A percentile compares a stretch with the other conserved stretches of the same genome.
Conservation (phyloP, 2,113 vertebrate genomes). For the Hipposideros armiger region DNA sequence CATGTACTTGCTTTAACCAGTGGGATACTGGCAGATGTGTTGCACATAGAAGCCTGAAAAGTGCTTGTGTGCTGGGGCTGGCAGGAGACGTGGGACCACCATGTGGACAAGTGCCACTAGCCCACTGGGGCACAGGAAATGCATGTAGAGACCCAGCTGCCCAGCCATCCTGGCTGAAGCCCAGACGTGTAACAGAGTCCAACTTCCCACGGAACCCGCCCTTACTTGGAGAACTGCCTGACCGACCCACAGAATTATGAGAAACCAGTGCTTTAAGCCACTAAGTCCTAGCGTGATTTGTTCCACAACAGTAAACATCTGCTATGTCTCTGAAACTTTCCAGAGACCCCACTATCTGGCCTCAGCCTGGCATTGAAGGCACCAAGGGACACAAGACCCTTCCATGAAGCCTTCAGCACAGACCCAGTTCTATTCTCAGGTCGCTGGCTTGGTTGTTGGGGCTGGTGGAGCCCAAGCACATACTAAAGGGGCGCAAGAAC, state of each 20-base stretch:
- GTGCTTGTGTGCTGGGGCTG: fast-evolving
- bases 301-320: background rate
- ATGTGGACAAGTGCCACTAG: background rate
- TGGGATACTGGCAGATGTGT: too few relatives aligned
- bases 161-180: background rate
- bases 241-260: background rate
- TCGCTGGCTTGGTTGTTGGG: too few relatives aligned
- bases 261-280: background rate
- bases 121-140: background rate
- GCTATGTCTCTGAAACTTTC: too few relatives aligned
- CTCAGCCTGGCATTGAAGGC: too few relatives aligned
- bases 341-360: too few relatives aligned
- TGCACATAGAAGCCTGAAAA: background rate
- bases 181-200: background rate
- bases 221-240: background rate
- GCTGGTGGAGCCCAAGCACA: too few relatives aligned
- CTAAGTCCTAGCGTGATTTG: background rate
- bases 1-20: background rate
- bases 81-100: too few relatives aligned
- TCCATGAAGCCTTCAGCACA: too few relatives aligned
- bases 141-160: too few relatives aligned
- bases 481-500: too few relatives aligned
- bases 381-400: too few relatives aligned
- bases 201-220: background rate
- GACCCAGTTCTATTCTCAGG: too few relatives aligned